Evolutionary conservation across 2,113 vertebrate genomes (phyloP).

Genomic region (Varanus salvator): DNA sequence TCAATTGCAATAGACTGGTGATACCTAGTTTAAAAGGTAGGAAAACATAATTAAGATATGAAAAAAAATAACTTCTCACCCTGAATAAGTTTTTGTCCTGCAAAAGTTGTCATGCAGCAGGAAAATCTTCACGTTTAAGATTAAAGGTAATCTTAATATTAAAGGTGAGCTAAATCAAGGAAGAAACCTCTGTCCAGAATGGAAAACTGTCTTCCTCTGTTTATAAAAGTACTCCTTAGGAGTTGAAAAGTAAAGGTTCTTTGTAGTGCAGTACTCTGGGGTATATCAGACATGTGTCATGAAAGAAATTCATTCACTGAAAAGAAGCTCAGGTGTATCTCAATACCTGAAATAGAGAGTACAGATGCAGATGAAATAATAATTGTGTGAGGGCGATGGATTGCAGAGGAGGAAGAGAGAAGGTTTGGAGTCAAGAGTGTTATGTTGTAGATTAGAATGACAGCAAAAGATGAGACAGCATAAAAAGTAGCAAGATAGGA

Average conservation of each 20-base stretch:
- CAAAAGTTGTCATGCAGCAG: not conserved
- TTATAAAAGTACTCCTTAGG: constrained; percentile 10
- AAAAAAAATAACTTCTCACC: constrained; percentile 1
- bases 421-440: not conserved
- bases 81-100: not conserved
- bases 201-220: constrained; percentile 1
- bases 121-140: not conserved
- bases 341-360: not conserved
- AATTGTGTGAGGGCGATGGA: not conserved
- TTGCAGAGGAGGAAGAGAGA: not conserved
- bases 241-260: constrained; percentile 9
- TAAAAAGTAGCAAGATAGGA: not conserved
- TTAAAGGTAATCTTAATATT: no score
- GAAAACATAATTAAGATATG: constrained; percentile 2
- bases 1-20: not conserved
- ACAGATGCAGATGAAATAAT: not conserved
- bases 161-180: constrained; percentile 15
- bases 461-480: not conserved
- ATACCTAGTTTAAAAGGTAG: constrained; percentile 18
- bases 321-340: constrained; percentile 27
- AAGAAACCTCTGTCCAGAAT: not conserved
- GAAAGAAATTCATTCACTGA: constrained; percentile 28
- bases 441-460: not conserved
- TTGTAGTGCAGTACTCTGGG: not conserved
- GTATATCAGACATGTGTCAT: constrained; percentile 18